A percentile compares a stretch with the other conserved stretches of the same genome.
These are phyloP conservation scores for Anastrepha obliqua DNA, from an alignment of 1,140 invertebrate species.

Conservation along the genomic window DNA sequence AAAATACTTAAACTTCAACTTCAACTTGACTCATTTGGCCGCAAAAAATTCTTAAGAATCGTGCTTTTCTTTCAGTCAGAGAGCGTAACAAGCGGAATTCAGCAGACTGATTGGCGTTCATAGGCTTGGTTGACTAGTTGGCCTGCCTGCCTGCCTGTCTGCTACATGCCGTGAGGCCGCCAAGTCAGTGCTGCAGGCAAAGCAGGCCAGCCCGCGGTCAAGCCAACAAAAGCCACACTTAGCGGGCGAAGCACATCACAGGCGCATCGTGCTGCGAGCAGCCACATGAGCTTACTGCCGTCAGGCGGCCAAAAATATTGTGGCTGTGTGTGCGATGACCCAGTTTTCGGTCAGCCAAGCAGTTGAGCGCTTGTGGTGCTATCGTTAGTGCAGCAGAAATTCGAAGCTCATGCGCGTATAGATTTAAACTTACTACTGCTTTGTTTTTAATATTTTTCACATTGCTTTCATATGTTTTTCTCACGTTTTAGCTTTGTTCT, in stretches of 20 bases:
- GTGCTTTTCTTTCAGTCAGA: neutral
- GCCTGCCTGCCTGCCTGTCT: neutral
- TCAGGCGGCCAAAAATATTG: neutral
- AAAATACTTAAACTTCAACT: conserved; percentile 49
- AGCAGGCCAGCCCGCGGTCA: conserved; percentile 27
- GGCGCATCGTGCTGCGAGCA: neutral
- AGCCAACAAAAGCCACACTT: neutral
- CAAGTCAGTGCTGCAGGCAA: neutral
- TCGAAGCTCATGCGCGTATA: neutral
- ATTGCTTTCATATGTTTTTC: too few relatives aligned
- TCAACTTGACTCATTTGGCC: conserved; percentile 44
- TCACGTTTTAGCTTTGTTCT: too few relatives aligned
- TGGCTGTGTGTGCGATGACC: neutral
- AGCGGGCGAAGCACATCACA: too few relatives aligned
- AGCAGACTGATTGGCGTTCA: conserved; percentile 23
- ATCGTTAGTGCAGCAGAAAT: neutral
- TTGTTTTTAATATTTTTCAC: too few relatives aligned
- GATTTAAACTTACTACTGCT: neutral
- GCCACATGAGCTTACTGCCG: neutral
- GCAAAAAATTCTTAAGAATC: conserved; percentile 39
- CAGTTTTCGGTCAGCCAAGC: neutral
- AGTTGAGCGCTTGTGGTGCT: neutral
- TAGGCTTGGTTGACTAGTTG: neutral
- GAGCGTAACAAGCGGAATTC: neutral
- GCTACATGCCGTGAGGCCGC: neutral